Percentiles rank a stretch among this genome's conserved stretches.
Evolutionary conservation across 2,888 invertebrate species (phyloP).

Genomic region (Cosmia trapezina): DNA sequence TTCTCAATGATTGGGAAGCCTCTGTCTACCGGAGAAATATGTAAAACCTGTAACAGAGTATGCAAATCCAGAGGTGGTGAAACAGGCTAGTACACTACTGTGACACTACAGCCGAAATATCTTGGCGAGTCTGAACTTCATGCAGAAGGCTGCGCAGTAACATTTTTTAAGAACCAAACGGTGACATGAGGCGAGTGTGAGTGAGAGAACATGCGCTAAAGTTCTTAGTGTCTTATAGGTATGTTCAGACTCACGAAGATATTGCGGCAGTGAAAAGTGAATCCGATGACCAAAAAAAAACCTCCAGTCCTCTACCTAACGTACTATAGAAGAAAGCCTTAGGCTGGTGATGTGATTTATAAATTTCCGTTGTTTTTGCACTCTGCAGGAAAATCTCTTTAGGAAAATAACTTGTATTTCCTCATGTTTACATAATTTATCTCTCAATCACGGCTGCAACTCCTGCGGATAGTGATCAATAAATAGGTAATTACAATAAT

Average conservation of each 20-base stretch:
- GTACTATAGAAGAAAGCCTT: not conserved
- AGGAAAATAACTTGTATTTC: not conserved
- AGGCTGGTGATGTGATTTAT: not conserved
- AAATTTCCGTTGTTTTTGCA: not conserved
- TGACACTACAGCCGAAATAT: no score
- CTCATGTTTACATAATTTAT: not conserved
- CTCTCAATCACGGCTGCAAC: not conserved
- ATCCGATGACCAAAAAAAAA: not conserved
- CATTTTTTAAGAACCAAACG: no score
- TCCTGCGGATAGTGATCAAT: not conserved
- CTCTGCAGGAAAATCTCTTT: not conserved
- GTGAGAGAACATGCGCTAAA: no score
- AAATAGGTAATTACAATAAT: slow-evolving; percentile 1
- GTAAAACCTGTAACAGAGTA: not conserved
- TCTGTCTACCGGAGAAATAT: not conserved
- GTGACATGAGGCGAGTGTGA: no score
- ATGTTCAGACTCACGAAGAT: no score
- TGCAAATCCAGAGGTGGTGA: not conserved
- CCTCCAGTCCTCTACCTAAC: not conserved
- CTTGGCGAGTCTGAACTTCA: no score
- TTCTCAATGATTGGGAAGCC: not conserved
- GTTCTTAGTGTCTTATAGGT: no score
- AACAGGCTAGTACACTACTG: not conserved
- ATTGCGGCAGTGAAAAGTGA: not conserved
- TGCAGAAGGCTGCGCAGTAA: no score